A percentile compares a stretch with the other conserved stretches of the same genome.
Conservation (phyloP, 1,140 invertebrate species). For the Anastrepha ludens region DNA sequence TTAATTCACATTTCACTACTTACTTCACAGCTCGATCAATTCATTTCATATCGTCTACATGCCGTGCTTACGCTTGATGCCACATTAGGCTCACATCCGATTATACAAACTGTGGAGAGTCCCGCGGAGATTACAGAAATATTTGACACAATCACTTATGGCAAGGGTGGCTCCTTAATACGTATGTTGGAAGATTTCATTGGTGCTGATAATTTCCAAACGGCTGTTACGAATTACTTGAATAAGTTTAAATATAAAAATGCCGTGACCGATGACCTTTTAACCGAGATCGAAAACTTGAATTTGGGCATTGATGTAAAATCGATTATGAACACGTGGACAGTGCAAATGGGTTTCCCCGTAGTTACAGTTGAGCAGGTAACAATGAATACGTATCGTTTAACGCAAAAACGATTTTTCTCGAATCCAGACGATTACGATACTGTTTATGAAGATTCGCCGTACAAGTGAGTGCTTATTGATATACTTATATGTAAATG, state of each 20-base stretch:
- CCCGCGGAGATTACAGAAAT: constrained; percentile 93
- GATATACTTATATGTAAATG: neutral
- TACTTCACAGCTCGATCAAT: constrained; percentile 78
- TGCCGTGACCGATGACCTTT: constrained; percentile 87
- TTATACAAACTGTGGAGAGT: constrained; percentile 86
- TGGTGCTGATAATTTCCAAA: constrained; percentile 83
- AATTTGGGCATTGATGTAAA: constrained; percentile 75
- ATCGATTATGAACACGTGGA: constrained; percentile 92
- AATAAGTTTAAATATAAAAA: constrained; percentile 82
- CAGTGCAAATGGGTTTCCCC: constrained; percentile 93
- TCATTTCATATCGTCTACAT: constrained; percentile 83
- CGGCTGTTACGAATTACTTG: constrained; percentile 85
- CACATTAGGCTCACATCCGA: constrained; percentile 90
- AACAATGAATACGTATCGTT: constrained; percentile 73
- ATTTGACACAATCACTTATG: constrained; percentile 94
- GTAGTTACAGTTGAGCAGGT: constrained; percentile 80
- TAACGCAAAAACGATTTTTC: constrained; percentile 86
- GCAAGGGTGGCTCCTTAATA: constrained; percentile 92
- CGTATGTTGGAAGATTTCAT: constrained; percentile 93
- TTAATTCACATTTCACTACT: neutral
- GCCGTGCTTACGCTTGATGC: constrained; percentile 85
- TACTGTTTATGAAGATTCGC: constrained; percentile 75
- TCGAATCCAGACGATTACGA: constrained; percentile 78
- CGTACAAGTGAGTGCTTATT: constrained; percentile 75
- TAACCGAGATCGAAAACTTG: constrained; percentile 78